A percentile compares a stretch with the other conserved stretches of the same genome.
Conservation (phyloP, 2,888 invertebrate genomes). For the Hyposoter didymator region DNA sequence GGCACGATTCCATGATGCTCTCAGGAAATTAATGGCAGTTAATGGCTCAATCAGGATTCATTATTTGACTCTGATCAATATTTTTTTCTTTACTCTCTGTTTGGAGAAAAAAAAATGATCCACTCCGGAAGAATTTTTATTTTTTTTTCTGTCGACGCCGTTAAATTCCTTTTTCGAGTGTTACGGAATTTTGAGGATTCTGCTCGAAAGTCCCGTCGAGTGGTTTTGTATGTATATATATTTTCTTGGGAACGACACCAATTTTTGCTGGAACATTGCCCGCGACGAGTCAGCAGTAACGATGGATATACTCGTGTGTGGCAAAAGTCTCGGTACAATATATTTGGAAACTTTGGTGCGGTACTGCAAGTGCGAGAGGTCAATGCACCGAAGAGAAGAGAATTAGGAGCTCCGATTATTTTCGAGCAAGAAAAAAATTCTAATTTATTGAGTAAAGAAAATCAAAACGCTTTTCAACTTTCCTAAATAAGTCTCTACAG, state of each 20-base stretch:
- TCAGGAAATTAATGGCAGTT: not conserved
- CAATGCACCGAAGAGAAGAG: conserved; percentile 45
- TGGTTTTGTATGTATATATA: conserved; percentile 2
- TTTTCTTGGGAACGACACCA: conserved; percentile 35
- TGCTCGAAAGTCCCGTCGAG: not conserved
- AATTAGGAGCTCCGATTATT: conserved; percentile 27
- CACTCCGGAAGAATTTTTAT: not conserved
- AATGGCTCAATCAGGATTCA: not conserved
- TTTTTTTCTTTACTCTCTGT: not conserved
- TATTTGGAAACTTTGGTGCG: conserved; percentile 65
- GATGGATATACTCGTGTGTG: conserved; percentile 37
- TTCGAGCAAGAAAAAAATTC: conserved; percentile 29
- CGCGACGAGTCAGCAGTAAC: conserved; percentile 57
- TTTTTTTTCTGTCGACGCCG: not conserved
- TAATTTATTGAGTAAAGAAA: conserved; percentile 17
- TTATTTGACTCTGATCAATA: not conserved
- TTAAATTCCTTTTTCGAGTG: conserved; percentile 12
- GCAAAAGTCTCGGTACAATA: conserved; percentile 57
- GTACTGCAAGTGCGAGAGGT: conserved; percentile 37
- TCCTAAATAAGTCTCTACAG: conserved; percentile 8
- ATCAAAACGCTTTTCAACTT: conserved; percentile 29
- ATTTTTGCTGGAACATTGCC: conserved; percentile 66
- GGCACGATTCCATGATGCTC: not conserved
- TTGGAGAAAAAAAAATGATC: not conserved
- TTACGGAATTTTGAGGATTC: conserved; percentile 21